Evolutionary conservation across 1,140 invertebrate genomes (phyloP), one percentile per base, ranked within the genome.

Genomic region (Diabrotica virgifera): DNA sequence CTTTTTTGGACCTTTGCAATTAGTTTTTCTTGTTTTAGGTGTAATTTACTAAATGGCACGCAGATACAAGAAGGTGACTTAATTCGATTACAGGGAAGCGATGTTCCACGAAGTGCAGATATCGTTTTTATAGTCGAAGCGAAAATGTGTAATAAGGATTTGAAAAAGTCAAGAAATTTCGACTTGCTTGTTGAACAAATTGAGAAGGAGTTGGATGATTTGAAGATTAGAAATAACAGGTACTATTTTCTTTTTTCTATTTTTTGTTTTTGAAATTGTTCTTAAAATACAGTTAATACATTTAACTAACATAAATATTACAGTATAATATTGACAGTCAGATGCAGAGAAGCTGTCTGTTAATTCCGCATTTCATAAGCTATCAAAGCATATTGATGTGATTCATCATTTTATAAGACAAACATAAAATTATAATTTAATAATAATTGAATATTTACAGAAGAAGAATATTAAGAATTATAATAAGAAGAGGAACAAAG

Each of bases 81-180:
- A 70, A 77, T 84, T 8, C 79, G 83, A 52, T 73, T 91, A 5
- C 79, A 75, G 3, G 72, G 80, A 2, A 62, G 77, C 5, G 71
- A 81, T 24, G 78, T 88, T 5, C 87, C 87, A 0, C 81, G 79
- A 46, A 89, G 90, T 1, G 86, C 89, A 10, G 95, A 97, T 76
- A 80, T 96, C 0, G 90, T 96, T 36, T 93, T 97, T 74, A 87
- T 96, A 52, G 84, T 96, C 0, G 94, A 96, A 77, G 91, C 92
- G 5, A 92, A 92, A 71, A 77, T 81, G 4, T 96, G 94, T 75
- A 95, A 95, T 79, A 80, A 80, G 50, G 85, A 89, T 65, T 77
- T 89, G 2, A 83, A 81, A 37, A 79, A 80, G 36, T 82, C 83
- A 62, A 86, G 85, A 68, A 89, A 86, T 64, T 84, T 93, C 36